Evolutionary conservation across 2,113 vertebrate genomes (phyloP).

Genomic region (Galeopterus variegatus): DNA sequence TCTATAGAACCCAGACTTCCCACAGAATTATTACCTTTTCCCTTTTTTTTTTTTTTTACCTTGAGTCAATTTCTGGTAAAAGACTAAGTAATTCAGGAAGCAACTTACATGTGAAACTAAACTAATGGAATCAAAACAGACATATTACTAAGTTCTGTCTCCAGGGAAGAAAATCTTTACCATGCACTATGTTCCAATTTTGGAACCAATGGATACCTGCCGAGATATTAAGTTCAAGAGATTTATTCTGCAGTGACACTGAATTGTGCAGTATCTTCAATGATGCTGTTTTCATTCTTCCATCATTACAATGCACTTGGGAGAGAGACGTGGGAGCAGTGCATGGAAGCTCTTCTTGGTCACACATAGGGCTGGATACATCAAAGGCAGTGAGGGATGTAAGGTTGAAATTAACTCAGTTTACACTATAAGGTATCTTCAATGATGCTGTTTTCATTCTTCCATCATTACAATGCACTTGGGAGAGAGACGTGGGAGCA

Average conservation of each 20-base stretch:
- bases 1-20: neutral
- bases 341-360: neutral
- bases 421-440: no score
- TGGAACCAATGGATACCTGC: conserved; percentile 50
- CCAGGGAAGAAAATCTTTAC: conserved; percentile 56
- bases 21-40: neutral
- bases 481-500: conserved; percentile 68
- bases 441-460: neutral
- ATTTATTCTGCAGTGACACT: conserved; percentile 62
- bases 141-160: neutral
- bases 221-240: conserved; percentile 59
- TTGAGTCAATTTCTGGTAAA: conserved; percentile 33
- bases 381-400: conserved; percentile 77
- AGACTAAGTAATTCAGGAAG: neutral
- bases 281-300: neutral
- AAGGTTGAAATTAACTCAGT: conserved; percentile 72
- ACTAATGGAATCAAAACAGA: conserved; percentile 34
- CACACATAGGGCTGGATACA: conserved; percentile 64
- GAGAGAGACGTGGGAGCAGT: conserved; percentile 63
- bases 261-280: conserved; percentile 36
- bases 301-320: conserved; percentile 71
- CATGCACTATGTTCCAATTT: conserved; percentile 55
- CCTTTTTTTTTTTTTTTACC: neutral
- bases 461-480: conserved; percentile 68
- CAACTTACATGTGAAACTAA: neutral